Conservation (phyloP, 2,888 invertebrate genomes). For the Miltochrista miniata region DNA sequence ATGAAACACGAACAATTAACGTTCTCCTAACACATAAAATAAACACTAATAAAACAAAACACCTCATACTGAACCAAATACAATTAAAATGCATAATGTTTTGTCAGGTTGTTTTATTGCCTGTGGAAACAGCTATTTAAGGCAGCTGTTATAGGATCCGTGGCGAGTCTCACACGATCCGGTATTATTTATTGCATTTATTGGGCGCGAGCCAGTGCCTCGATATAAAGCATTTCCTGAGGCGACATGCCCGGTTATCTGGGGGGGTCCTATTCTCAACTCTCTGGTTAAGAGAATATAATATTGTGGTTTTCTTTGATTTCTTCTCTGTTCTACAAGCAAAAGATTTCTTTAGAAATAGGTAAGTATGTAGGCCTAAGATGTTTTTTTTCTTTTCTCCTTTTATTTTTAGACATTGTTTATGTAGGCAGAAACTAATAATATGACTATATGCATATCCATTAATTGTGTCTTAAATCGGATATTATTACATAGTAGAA, state of each 20-base stretch:
- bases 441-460: no score
- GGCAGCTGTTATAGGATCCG: conserved; percentile 64
- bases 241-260: conserved; percentile 64
- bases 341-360: no score
- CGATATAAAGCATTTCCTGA: conserved; percentile 73
- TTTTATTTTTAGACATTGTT: no score
- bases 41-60: conserved; percentile 22
- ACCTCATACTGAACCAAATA: conserved; percentile 45
- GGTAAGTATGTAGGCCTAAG: no score
- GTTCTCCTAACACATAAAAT: background rate
- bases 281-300: background rate
- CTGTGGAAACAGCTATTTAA: conserved; percentile 61
- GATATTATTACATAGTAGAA: no score
- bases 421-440: no score
- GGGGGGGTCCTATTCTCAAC: conserved; percentile 37
- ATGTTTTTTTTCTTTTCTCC: no score
- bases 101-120: conserved; percentile 53
- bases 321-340: no score
- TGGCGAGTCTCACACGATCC: conserved; percentile 73
- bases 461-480: no score
- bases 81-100: conserved; percentile 26
- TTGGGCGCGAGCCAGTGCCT: conserved; percentile 63
- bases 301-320: no score
- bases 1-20: conserved; percentile 2
- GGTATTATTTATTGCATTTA: conserved; percentile 76